These are phyloP conservation scores for Osmoderma eremita DNA, from an alignment of 2,888 invertebrate species.

Conservation along the genomic window DNA sequence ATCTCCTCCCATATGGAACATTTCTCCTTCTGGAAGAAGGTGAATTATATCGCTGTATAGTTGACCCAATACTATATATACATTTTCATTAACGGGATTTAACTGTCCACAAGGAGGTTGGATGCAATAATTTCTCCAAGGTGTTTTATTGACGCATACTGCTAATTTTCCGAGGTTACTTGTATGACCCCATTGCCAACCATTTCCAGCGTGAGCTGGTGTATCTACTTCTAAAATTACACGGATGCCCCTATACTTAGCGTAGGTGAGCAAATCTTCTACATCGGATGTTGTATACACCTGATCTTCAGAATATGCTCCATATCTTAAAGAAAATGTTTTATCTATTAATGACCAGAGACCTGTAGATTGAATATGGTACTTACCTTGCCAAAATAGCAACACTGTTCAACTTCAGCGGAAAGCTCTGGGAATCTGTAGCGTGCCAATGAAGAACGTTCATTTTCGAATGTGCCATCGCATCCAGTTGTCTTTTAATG, in stretches of 20 bases:
- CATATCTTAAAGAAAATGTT: constrained; percentile 67
- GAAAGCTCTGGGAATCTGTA: constrained; percentile 93
- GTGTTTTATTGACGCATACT: constrained; percentile 73
- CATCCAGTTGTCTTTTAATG: constrained; percentile 80
- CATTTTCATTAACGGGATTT: constrained; percentile 78
- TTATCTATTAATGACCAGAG: neutral
- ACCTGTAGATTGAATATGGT: neutral
- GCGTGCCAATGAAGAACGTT: constrained; percentile 95
- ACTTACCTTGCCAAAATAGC: constrained; percentile 77
- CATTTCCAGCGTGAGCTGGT: constrained; percentile 86
- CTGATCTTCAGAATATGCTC: constrained; percentile 76
- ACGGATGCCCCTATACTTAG: constrained; percentile 81
- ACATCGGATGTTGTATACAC: constrained; percentile 77
- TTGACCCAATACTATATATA: constrained; percentile 74
- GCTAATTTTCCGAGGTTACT: constrained; percentile 72
- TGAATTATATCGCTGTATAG: constrained; percentile 77
- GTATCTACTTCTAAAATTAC: constrained; percentile 90
- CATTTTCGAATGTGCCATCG: constrained; percentile 87
- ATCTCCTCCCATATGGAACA: constrained; percentile 86
- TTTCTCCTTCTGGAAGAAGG: constrained; percentile 67
- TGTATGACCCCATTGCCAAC: constrained; percentile 83
- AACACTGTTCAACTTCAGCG: constrained; percentile 78
- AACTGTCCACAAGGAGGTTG: constrained; percentile 89
- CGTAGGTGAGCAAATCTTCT: constrained; percentile 77
- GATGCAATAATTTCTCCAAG: constrained; percentile 79